Evolutionary conservation across 2,888 invertebrate species (phyloP).

Genomic region (Drosophila nigricruria): DNA sequence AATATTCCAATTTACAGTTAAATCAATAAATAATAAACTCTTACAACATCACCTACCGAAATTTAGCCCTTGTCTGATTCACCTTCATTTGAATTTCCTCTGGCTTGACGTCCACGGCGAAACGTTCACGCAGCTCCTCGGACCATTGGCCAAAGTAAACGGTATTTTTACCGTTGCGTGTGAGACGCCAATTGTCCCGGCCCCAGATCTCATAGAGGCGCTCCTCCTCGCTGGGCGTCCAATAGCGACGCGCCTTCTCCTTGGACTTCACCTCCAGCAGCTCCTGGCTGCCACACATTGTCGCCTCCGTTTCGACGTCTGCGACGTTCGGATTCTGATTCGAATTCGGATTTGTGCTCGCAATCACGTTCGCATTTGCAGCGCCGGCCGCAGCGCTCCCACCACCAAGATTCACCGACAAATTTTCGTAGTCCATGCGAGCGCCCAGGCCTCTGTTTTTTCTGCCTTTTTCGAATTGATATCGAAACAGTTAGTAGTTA

Average conservation of each 20-base stretch:
- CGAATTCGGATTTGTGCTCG: constrained; percentile 33
- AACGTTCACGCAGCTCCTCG: constrained; percentile 75
- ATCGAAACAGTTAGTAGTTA: constrained; percentile 10
- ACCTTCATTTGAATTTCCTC: constrained; percentile 83
- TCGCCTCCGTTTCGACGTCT: constrained; percentile 38
- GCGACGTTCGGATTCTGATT: constrained; percentile 9
- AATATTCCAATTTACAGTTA: not conserved
- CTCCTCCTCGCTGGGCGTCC: constrained; percentile 82
- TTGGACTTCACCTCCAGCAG: constrained; percentile 68
- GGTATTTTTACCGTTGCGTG: constrained; percentile 81
- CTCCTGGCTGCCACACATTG: constrained; percentile 69
- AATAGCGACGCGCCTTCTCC: constrained; percentile 79
- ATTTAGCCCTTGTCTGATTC: constrained; percentile 82
- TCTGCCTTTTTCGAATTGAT: not conserved
- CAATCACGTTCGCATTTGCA: constrained; percentile 40
- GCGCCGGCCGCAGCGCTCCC: constrained; percentile 44
- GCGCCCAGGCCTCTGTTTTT: not conserved
- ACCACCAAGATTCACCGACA: constrained; percentile 44
- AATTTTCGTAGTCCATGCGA: constrained; percentile 70
- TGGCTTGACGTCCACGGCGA: constrained; percentile 78
- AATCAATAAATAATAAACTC: not conserved
- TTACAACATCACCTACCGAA: constrained; percentile 63
- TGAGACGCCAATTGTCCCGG: constrained; percentile 81
- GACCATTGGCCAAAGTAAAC: constrained; percentile 79
- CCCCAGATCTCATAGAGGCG: constrained; percentile 83